These are phyloP conservation scores for Agrilus planipennis DNA, from an alignment of 1,140 invertebrate species.

Conservation along the genomic window DNA sequence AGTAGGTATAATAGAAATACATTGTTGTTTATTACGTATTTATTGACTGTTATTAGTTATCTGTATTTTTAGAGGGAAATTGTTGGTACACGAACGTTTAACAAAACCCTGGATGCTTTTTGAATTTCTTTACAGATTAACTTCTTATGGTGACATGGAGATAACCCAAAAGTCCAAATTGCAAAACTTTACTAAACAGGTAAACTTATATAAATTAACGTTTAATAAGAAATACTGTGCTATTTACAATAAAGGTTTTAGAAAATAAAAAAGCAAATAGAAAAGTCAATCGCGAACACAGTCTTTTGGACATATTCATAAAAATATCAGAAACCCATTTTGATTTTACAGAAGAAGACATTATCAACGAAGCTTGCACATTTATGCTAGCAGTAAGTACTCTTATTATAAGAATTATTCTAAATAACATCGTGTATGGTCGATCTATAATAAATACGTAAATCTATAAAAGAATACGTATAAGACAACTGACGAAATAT, in stretches of 20 bases:
- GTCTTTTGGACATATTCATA: background rate
- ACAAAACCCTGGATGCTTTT: background rate
- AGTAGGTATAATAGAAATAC: no score
- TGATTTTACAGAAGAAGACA: background rate
- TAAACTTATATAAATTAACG: background rate
- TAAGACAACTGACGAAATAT: no score
- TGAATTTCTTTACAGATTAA: background rate
- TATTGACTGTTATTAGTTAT: background rate
- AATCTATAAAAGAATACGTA: no score
- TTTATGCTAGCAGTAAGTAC: background rate
- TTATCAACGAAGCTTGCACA: background rate
- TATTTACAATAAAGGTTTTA: background rate
- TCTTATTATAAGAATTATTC: background rate
- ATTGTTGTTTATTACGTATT: background rate
- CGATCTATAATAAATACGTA: no score
- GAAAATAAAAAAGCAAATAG: background rate
- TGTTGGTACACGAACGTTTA: no score
- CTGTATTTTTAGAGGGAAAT: no score
- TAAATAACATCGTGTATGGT: no score
- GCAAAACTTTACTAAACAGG: background rate
- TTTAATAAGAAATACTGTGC: background rate
- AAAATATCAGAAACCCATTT: background rate
- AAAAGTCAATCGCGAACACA: background rate
- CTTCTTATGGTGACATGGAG: background rate
- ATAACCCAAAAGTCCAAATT: background rate